A percentile compares a stretch with the other conserved stretches of the same genome.
Conservation (phyloP, 2,888 invertebrate genomes). For the Spisula subtruncata region DNA sequence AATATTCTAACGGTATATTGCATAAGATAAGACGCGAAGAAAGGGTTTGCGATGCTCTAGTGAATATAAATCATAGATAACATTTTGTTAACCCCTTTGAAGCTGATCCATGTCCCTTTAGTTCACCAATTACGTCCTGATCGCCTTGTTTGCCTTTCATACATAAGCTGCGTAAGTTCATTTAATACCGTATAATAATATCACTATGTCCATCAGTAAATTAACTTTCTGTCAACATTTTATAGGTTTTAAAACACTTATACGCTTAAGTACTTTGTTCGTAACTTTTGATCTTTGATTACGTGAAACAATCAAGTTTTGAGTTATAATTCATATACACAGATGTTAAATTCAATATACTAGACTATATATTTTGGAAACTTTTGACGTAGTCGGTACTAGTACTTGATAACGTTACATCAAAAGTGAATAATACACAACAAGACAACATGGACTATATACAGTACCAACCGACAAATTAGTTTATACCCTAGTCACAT, state of each 20-base stretch:
- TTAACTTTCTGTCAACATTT: neutral
- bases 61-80: constrained; percentile 65
- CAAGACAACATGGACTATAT: no score
- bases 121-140: constrained; percentile 52
- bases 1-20: constrained; percentile 69
- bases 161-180: constrained; percentile 33
- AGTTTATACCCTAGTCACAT: no score
- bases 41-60: constrained; percentile 50
- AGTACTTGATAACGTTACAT: no score
- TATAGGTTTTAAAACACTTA: constrained; percentile 1
- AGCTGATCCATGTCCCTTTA: constrained; percentile 35
- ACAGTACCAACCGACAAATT: no score
- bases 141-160: constrained; percentile 53
- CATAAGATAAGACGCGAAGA: constrained; percentile 63
- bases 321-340: neutral
- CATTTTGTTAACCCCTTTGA: constrained; percentile 48
- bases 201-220: neutral
- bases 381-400: no score
- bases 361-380: neutral
- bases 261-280: neutral
- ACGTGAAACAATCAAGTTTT: neutral
- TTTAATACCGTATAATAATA: neutral
- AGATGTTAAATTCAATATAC: neutral
- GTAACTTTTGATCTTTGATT: constrained; percentile 9
- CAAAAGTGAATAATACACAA: no score